A percentile compares a stretch with the other conserved stretches of the same genome.
Conservation (phyloP, 2,888 invertebrate species). For the Philereme vetulata region DNA sequence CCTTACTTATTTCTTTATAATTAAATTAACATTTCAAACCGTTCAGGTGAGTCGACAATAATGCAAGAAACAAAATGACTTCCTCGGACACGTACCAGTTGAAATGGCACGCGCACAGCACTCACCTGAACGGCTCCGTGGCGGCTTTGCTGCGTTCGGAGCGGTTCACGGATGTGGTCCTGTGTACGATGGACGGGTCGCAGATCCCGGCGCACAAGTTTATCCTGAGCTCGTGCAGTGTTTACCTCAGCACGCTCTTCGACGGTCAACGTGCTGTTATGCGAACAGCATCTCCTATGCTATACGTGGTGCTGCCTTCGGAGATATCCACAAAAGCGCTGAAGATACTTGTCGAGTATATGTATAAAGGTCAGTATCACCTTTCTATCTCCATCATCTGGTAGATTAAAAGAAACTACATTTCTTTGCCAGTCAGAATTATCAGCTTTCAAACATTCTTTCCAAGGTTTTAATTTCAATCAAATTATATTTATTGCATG, state of each 20-base stretch:
- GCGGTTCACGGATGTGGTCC: constrained; percentile 91
- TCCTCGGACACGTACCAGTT: constrained; percentile 92
- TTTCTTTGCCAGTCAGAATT: too few relatives aligned
- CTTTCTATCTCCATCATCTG: too few relatives aligned
- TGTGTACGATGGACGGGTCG: constrained; percentile 90
- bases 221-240: constrained; percentile 91
- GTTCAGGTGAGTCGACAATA: constrained; percentile 33
- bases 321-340: constrained; percentile 91
- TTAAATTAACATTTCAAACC: constrained; percentile 3
- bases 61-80: constrained; percentile 61
- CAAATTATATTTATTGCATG: too few relatives aligned
- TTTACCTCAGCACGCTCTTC: constrained; percentile 73
- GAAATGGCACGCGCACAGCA: constrained; percentile 94
- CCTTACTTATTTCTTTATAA: neutral
- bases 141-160: constrained; percentile 90
- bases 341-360: constrained; percentile 92
- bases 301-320: constrained; percentile 90
- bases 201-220: constrained; percentile 94
- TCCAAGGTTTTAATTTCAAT: too few relatives aligned
- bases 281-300: constrained; percentile 75
- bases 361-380: constrained; percentile 87
- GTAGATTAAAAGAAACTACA: too few relatives aligned
- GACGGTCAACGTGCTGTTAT: constrained; percentile 76
- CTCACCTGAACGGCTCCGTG: constrained; percentile 92
- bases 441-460: too few relatives aligned